Conservation (phyloP, 1,140 invertebrate species). For the Ruditapes philippinarum region DNA sequence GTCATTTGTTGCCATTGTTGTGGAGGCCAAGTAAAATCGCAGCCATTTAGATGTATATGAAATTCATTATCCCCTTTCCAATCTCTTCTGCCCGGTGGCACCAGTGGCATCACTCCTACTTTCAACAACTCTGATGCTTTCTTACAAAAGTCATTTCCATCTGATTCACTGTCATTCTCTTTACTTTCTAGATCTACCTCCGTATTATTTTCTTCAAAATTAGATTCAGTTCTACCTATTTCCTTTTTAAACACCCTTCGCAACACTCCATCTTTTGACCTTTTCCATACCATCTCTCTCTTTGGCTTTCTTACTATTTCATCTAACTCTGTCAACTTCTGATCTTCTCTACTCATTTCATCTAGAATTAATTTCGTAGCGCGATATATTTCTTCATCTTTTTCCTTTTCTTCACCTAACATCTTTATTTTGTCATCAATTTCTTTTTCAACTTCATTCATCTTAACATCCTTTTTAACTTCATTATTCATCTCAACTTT, state of each 20-base stretch:
- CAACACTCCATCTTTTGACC: not conserved
- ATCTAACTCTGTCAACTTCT: too few species aligned
- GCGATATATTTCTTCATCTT: not conserved
- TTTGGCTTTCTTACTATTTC: not conserved
- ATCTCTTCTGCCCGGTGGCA: not conserved
- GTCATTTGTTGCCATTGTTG: not conserved
- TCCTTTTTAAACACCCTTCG: not conserved
- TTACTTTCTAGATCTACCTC: not conserved
- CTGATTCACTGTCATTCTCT: not conserved
- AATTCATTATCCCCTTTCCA: not conserved
- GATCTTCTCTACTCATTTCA: too few species aligned
- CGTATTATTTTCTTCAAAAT: not conserved
- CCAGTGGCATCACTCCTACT: not conserved
- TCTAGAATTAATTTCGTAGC: not conserved
- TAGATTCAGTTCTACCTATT: not conserved
- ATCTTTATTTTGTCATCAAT: not conserved
- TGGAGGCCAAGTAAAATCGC: not conserved
- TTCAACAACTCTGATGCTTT: not conserved
- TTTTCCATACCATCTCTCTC: too few species aligned
- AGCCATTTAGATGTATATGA: not conserved
- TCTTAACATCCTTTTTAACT: not conserved
- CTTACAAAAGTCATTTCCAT: not conserved
- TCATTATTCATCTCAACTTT: too few species aligned
- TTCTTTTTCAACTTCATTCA: not conserved
- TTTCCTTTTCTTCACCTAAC: not conserved